A percentile compares a stretch with the other conserved stretches of the same genome.
phyloP scores from a whole-genome alignment of 37 sponge, comb jelly and placozoan genomes.

The Diacarnus erythraeanus region DNA sequence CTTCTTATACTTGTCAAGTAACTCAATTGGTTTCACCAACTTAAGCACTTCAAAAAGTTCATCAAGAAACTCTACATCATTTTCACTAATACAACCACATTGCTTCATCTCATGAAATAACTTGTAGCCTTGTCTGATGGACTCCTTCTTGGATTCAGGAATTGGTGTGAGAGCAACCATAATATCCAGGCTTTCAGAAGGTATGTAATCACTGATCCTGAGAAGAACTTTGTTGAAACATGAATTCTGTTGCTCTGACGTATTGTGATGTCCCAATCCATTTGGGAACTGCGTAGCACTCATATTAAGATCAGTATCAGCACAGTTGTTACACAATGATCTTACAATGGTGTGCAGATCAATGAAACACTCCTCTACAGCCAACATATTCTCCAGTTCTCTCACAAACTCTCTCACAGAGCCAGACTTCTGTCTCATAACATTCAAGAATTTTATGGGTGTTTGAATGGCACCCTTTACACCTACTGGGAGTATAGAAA shows the following conservation, averaged over 20 bases:
- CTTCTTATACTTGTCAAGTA: conserved; percentile 17
- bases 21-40: conserved; percentile 7
- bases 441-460: conserved; percentile 6
- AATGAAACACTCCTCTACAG: background rate
- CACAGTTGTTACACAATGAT: background rate
- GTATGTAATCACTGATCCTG: conserved; percentile 2
- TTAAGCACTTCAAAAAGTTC: conserved; percentile 19
- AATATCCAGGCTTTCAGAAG: conserved; percentile 5
- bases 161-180: conserved; percentile 26
- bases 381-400: background rate
- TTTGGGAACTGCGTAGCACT: background rate
- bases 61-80: conserved; percentile 26
- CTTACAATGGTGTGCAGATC: background rate
- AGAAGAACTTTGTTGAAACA: conserved; percentile 10
- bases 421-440: conserved; percentile 2
- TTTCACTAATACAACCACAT: conserved; percentile 35
- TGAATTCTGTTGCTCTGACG: background rate
- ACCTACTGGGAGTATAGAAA: background rate
- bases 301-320: background rate
- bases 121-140: background rate
- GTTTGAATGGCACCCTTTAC: background rate
- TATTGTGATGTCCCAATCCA: background rate
- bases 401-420: background rate
- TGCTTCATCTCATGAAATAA: conserved; percentile 32
- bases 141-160: conserved; percentile 16